Evolutionary conservation across 2,113 vertebrate species (phyloP).

Genomic region (Prolemur simus): DNA sequence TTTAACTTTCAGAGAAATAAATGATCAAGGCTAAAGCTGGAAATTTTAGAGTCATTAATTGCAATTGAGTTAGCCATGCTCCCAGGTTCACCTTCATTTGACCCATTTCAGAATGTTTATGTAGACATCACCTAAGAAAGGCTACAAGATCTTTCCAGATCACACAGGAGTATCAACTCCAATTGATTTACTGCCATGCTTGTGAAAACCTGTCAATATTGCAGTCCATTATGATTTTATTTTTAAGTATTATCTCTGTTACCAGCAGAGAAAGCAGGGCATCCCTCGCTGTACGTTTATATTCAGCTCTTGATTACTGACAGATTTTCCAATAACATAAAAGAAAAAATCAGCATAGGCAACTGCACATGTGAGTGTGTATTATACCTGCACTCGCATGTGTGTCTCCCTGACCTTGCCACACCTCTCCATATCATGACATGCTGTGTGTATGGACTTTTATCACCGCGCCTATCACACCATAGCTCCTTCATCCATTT

Average conservation of each 20-base stretch:
- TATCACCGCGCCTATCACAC: background rate
- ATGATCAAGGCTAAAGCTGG: background rate
- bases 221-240: constrained; percentile 46
- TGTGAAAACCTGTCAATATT: constrained; percentile 30
- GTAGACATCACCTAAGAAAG: background rate
- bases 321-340: constrained; percentile 28
- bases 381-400: accelerated
- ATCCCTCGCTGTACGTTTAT: background rate
- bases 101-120: constrained; percentile 9
- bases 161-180: background rate
- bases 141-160: constrained; percentile 6
- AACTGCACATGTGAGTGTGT: background rate
- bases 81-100: background rate
- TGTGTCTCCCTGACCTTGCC: background rate
- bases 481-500: background rate
- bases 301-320: background rate
- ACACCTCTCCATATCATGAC: background rate
- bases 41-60: constrained; percentile 8
- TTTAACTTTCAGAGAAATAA: constrained; percentile 42
- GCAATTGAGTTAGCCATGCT: background rate
- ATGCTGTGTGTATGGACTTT: background rate
- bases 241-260: constrained; percentile 28
- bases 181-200: constrained; percentile 35
- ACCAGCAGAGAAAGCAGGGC: background rate
- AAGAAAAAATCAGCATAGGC: background rate